Evolutionary conservation across 2,113 vertebrate species (phyloP).

Genomic region (Calidris pugnax): DNA sequence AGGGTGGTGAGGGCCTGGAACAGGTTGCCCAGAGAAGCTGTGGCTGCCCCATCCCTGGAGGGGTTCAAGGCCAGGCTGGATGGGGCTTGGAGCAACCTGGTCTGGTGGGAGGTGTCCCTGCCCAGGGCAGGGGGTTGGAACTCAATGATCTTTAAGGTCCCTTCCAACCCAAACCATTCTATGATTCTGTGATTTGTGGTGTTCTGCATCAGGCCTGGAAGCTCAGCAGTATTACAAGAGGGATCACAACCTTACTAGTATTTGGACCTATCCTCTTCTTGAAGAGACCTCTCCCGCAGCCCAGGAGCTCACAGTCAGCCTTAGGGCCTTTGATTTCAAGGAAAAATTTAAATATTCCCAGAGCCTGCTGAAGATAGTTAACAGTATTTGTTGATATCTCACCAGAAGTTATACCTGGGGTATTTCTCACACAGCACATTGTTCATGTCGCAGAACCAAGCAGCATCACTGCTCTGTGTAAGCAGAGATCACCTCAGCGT

Average conservation of each 20-base stretch:
- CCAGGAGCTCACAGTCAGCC: background rate
- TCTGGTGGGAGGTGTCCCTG: too few relatives aligned
- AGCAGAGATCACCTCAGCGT: background rate
- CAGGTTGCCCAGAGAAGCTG: too few relatives aligned
- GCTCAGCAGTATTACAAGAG: background rate
- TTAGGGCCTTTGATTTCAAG: background rate
- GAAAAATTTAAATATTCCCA: background rate
- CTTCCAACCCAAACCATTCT: too few relatives aligned
- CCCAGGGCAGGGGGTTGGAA: too few relatives aligned
- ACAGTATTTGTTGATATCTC: background rate
- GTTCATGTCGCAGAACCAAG: background rate
- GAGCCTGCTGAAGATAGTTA: background rate
- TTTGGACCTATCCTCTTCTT: background rate
- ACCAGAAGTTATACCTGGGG: background rate
- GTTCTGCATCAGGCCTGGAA: background rate
- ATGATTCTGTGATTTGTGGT: too few relatives aligned
- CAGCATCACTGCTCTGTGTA: background rate
- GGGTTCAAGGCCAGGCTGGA: too few relatives aligned
- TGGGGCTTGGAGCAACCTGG: too few relatives aligned
- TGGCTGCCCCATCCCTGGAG: too few relatives aligned
- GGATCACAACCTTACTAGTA: background rate
- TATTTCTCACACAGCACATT: background rate
- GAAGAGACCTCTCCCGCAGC: background rate
- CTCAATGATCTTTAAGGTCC: too few relatives aligned
- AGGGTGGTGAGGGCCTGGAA: too few relatives aligned